Percentiles rank a stretch among this genome's conserved stretches.
These are phyloP conservation scores for Fukomys damarensis DNA, from an alignment of 2,113 vertebrate genomes.

Conservation along the genomic window DNA sequence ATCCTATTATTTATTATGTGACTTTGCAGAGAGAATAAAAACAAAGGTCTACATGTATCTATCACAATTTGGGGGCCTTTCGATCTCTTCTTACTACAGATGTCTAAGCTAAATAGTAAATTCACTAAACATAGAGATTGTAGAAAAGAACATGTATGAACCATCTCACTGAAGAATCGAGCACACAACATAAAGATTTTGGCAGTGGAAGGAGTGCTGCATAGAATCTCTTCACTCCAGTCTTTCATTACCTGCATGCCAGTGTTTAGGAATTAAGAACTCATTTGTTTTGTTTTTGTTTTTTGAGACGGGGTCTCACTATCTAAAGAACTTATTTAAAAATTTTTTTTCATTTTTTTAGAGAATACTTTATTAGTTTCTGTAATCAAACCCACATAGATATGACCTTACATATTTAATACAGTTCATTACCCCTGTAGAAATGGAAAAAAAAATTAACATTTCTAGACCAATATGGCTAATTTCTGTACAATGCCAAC, in stretches of 20 bases:
- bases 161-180: background rate
- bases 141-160: background rate
- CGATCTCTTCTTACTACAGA: background rate
- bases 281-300: background rate
- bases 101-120: background rate
- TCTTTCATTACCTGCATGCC: background rate
- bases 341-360: too few relatives aligned
- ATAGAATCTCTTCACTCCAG: background rate
- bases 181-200: background rate
- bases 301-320: too few relatives aligned
- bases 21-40: background rate
- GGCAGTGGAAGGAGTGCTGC: background rate
- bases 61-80: accelerated
- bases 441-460: too few relatives aligned
- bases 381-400: too few relatives aligned
- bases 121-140: background rate
- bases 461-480: too few relatives aligned
- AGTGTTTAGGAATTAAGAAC: background rate
- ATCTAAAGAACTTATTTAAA: too few relatives aligned
- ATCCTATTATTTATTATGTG: background rate
- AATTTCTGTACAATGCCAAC: too few relatives aligned
- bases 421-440: too few relatives aligned
- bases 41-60: background rate
- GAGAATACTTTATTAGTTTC: too few relatives aligned
- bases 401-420: too few relatives aligned